Evolutionary conservation across 2,888 invertebrate genomes (phyloP).

Genomic region (Pristionchus fissidentatus): DNA sequence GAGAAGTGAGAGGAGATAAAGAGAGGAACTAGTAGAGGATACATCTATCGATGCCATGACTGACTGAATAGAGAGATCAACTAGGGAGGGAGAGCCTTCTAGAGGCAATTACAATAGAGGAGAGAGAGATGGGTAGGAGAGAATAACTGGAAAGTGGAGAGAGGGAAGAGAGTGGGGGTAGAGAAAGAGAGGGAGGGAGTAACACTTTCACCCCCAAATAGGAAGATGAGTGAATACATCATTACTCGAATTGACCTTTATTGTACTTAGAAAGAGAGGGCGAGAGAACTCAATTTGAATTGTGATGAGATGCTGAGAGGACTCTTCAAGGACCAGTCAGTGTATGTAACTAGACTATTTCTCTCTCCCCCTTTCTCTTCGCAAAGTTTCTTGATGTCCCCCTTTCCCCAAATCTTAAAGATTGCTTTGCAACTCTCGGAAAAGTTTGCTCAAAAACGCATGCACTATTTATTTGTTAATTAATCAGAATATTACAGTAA

Average conservation of each 20-base stretch:
- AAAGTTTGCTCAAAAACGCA: too few species aligned
- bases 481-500: slow-evolving; percentile 24
- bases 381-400: neutral
- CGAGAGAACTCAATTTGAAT: slow-evolving; percentile 7
- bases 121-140: slow-evolving; percentile 35
- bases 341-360: neutral
- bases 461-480: slow-evolving; percentile 20
- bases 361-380: neutral
- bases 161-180: slow-evolving; percentile 15
- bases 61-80: slow-evolving; percentile 40
- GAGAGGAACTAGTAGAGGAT: slow-evolving; percentile 30
- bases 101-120: slow-evolving; percentile 44
- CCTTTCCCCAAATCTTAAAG: neutral
- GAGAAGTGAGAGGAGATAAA: slow-evolving; percentile 3
- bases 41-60: neutral
- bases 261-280: slow-evolving; percentile 30
- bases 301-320: slow-evolving; percentile 16
- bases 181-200: slow-evolving; percentile 27
- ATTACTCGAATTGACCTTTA: slow-evolving; percentile 38
- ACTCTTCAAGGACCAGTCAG: slow-evolving; percentile 25
- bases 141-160: slow-evolving; percentile 47
- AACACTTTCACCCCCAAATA: slow-evolving; percentile 37
- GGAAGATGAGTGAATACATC: slow-evolving; percentile 34
- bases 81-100: slow-evolving; percentile 23
- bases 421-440: neutral